Evolutionary conservation across 1,140 invertebrate species (phyloP).

Genomic region (Cylas formicarius): DNA sequence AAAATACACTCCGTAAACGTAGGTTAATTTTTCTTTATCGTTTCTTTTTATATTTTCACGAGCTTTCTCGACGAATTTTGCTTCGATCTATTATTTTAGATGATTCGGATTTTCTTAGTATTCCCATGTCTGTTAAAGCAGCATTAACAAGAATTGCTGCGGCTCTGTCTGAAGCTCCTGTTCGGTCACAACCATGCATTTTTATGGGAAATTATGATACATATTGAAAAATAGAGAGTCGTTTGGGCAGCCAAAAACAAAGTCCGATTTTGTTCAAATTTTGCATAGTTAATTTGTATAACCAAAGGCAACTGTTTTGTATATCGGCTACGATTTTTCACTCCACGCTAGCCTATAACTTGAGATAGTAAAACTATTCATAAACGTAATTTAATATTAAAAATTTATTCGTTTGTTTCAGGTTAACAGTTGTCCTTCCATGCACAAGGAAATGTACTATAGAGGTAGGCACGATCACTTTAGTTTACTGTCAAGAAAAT

Average conservation of each 20-base stretch:
- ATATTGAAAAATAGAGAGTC: too few species aligned
- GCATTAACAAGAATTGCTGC: slow-evolving; percentile 4
- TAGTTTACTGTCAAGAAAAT: slow-evolving; percentile 17
- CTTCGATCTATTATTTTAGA: slow-evolving; percentile 10
- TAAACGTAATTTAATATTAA: too few species aligned
- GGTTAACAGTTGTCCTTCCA: slow-evolving; percentile 59
- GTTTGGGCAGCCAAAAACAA: too few species aligned
- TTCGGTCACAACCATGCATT: slow-evolving; percentile 2
- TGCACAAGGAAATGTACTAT: slow-evolving; percentile 67
- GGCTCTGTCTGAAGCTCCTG: slow-evolving; percentile 3
- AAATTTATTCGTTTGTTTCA: slow-evolving; percentile 45
- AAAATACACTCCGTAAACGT: slow-evolving; percentile 4
- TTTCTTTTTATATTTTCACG: slow-evolving; percentile 6
- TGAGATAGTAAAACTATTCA: too few species aligned
- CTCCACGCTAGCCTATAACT: too few species aligned
- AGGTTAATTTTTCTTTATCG: slow-evolving; percentile 10
- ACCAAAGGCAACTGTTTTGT: too few species aligned
- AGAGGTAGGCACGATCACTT: slow-evolving; percentile 49
- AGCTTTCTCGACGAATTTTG: slow-evolving; percentile 11
- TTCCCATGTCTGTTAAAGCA: slow-evolving; percentile 11
- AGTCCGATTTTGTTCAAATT: too few species aligned
- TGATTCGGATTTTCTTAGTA: slow-evolving; percentile 8
- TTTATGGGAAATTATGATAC: too few species aligned
- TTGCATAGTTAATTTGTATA: too few species aligned
- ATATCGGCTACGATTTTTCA: too few species aligned